These are phyloP conservation scores for Urechis unicinctus DNA, from an alignment of 2,888 invertebrate species.

Conservation along the genomic window DNA sequence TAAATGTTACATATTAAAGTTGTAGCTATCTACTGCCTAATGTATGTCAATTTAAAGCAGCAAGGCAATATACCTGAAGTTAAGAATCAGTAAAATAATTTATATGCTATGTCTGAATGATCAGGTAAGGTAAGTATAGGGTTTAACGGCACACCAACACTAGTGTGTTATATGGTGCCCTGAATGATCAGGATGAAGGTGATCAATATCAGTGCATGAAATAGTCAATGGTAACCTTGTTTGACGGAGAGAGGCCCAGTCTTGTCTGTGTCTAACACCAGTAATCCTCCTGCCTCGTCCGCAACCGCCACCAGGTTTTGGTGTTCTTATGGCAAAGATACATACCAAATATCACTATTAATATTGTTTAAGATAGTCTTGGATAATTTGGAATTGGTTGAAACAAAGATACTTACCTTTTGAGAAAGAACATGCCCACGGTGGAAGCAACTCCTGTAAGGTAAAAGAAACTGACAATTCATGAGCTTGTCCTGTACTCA, in stretches of 20 bases:
- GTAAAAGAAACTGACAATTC: neutral
- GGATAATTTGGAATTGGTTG: no score
- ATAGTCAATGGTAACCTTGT: conserved; percentile 10
- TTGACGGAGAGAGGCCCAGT: conserved; percentile 3
- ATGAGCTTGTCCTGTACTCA: no score
- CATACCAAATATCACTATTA: neutral
- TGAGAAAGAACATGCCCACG: conserved; percentile 53
- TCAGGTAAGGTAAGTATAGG: neutral
- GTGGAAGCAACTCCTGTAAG: conserved; percentile 16
- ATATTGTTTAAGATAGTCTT: no score
- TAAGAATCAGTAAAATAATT: no score
- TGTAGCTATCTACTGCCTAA: no score
- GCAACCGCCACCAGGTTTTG: conserved; percentile 15
- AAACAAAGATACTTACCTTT: conserved; percentile 56
- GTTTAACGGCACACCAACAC: no score
- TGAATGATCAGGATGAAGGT: no score
- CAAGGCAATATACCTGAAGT: no score
- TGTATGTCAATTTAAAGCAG: no score
- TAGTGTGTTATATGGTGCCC: no score
- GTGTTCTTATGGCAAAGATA: conserved; percentile 1
- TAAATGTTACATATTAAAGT: no score
- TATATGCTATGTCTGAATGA: no score
- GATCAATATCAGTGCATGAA: neutral
- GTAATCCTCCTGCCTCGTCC: conserved; percentile 22
- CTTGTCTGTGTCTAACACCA: conserved; percentile 13